Percentiles rank a stretch among this genome's conserved stretches.
Evolutionary conservation across 1,140 invertebrate species (phyloP).

Genomic region (Anthonomus grandis): DNA sequence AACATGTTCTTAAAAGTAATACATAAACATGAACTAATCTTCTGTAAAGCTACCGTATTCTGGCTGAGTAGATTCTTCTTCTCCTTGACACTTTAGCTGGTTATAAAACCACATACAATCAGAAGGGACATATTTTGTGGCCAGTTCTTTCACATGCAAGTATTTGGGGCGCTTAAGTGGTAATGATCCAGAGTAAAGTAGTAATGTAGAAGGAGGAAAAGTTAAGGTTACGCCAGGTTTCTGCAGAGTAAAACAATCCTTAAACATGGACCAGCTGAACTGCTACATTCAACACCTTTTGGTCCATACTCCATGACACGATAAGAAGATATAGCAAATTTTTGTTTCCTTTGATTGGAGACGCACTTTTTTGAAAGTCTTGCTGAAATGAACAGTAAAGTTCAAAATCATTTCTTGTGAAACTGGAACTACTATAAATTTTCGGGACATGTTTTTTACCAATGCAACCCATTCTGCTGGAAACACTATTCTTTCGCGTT

Average conservation of each 20-base stretch:
- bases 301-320: constrained; percentile 19
- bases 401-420: constrained; percentile 25
- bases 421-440: constrained; percentile 25
- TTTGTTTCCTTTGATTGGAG: constrained; percentile 12
- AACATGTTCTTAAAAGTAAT: neutral
- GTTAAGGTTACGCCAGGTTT: too few species aligned
- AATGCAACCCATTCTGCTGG: constrained; percentile 23
- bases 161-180: constrained; percentile 20
- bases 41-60: too few species aligned
- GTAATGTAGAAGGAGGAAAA: constrained; percentile 18
- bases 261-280: constrained; percentile 6
- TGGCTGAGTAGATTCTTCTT: neutral
- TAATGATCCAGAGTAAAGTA: constrained; percentile 21
- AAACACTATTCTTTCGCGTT: constrained; percentile 23
- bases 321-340: constrained; percentile 16
- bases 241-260: constrained; percentile 14
- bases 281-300: too few species aligned
- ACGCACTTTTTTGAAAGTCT: constrained; percentile 20
- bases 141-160: too few species aligned
- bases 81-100: neutral
- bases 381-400: constrained; percentile 16
- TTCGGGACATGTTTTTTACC: constrained; percentile 18
- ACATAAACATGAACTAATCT: neutral
- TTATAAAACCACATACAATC: constrained; percentile 22
- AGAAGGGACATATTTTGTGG: constrained; percentile 21